Base-by-base conservation (phyloP, 2,888 invertebrate genomes). In the Herminia tarsipennalis region DNA sequence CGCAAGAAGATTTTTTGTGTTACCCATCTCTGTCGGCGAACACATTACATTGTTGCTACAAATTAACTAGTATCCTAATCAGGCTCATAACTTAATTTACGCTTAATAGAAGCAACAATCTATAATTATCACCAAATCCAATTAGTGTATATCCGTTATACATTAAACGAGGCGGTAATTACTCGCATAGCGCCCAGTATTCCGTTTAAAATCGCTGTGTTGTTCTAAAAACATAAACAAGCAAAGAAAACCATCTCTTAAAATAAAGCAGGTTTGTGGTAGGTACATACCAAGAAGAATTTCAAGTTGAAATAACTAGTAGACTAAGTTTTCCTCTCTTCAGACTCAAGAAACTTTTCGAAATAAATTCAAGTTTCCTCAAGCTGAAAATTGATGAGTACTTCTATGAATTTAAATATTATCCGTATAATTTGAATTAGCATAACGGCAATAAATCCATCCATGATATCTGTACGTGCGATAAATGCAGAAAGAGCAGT, bases 271-370 rank as follows among this genome's bases (percentile, higher is more conserved):
- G 37, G 25, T 45, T 49, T 55, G 41, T 47, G 52, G 53, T 56
- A 25, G 32, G 33, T 36, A 51, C 48, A 38, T 30, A 33, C 40
- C 36, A 52, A 52, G 67, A 77, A 75, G 73, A 77, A 78, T 75
- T 77, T 69, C 56, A 81, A 81, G 74, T 81, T 76, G 69, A 67
- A 78, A 78, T 78, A 83, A 81, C 78, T 77, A 73, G 70, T 71
- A 68, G 62, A 66, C 69, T 63, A 80, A 81, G 75, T 80, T 84
- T 77, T 58, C 58, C 66, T 71, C 67, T n/a, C 62, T 68, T 67
- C 70, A 66, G 66, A 70, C 69, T 73, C 66, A 66, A 47, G 47
- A 48, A 81, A 78, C 73, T 82, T 78, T 72, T 58, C 52, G 36
- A 75, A 78, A 78, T 80, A 80, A 80, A 76, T 81, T 81, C 56